Base-by-base conservation (phyloP, 92 coral and sea anemone genomes). In the Bergia puertoricense region DNA sequence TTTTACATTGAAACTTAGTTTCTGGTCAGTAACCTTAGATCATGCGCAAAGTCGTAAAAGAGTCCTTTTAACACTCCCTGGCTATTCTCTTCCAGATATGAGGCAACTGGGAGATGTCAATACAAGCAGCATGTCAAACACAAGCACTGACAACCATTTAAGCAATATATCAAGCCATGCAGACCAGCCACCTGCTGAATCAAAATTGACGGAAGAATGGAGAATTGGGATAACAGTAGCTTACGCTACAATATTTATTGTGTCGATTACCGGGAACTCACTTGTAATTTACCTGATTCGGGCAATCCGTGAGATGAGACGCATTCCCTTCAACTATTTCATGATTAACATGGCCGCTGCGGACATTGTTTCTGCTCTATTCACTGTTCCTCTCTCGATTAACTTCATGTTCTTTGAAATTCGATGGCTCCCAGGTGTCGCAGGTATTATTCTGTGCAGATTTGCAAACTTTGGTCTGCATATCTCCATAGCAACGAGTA, bases 281-380 rank as follows among this genome's bases (percentile, higher is more conserved):
- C 51, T 82, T 1, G 86, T 82, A 5, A 68, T 82, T 2, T 18
- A 82, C 20, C 86, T 82, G 11, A 82, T 82, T 42, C 38, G 77
- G 5, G 13, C 77, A 18, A 36, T 68, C 77, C 86, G 86, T 41
- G 86, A 82, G 23, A 82, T 82, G 86, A 42, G 76, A n/a, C 86
- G 86, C 46, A 66, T 82, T 43, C 86, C 86, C 16, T 82, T 82
- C 40, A 82, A 82, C 9, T 82, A 82, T 37, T 82, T 82, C 23
- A 82, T 82, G 86, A 41, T 82, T 2, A 82, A 82, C 22, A 82
- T 82, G 86, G 86, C 86, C 13, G 65, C 77, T n/a, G 86, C 86
- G 18, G 86, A 82, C 77, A 82, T 82, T n/a, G 36, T 82, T 41
- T 82, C 86, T 0, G 15, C 65, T 23, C 5, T 68, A 71, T 82